Base-by-base conservation (phyloP, 2,888 invertebrate species). In the Camponotus fellah region DNA sequence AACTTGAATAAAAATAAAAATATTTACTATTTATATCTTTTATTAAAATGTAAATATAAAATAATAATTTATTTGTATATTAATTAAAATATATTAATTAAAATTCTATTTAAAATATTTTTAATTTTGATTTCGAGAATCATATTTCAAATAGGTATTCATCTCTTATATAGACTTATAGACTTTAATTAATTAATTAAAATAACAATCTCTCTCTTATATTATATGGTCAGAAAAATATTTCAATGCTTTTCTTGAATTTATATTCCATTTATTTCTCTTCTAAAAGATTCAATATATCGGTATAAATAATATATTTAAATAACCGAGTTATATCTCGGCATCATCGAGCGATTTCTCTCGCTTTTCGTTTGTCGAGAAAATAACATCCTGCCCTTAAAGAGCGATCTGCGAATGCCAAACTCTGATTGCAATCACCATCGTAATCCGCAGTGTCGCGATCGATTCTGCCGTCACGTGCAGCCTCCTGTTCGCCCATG, bases 391-490 rank as follows among this genome's bases (percentile, higher is more conserved):
- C 17, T 46, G 46, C 46, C 12, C 3, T 56, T 14, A 9, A 34
- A 53, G 26, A 21, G 56, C 5, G 12, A 37, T 21, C 8, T 32
- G 62, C 65, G 37, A 53, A 8, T 53, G n/a, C 2, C 8, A 53
- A 53, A 53, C 53, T 32, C 46, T 46, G 46, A 5, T 43, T 43
- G 43, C 34, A 58, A 79, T 79, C 21, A 43, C 60, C 12, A 71
- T 69, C 77, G 43, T 77, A 69, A 77, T 79, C 46, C 60, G 79
- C 71, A 17, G 34, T 14, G 3, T 3, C 3, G 6, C 46, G 60
- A 80, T 80, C 79, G 79, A 80, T 80, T 62, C 60, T 2, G 46
- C 8, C 79, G 37, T 80, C 60, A 72, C 72, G 26, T 40, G 60
- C 79, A 80, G 79, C 60, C 60, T 72, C 79, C 71, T 37, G 10